phyloP scores from a whole-genome alignment of 2,797 vertebrate genomes.

The Pampus argenteus region DNA sequence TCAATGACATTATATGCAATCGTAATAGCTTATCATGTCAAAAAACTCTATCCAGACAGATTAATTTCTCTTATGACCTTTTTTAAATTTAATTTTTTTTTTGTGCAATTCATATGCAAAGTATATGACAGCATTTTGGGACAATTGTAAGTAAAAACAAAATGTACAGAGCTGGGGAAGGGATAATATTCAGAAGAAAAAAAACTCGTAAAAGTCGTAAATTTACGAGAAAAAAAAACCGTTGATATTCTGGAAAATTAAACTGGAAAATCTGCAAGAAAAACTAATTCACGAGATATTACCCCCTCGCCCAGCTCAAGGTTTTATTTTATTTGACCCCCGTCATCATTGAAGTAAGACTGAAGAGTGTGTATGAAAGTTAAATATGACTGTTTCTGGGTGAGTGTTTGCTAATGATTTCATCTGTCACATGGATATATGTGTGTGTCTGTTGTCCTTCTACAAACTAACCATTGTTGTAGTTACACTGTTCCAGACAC shows the following conservation, averaged over 20 bases:
- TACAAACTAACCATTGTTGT: background rate
- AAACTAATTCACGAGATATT: too few relatives aligned
- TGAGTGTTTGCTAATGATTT: background rate
- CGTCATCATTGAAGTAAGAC: background rate
- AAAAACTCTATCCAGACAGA: background rate
- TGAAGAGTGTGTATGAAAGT: background rate
- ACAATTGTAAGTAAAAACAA: too few relatives aligned
- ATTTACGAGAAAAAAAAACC: too few relatives aligned
- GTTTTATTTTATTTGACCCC: too few relatives aligned
- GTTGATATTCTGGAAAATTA: too few relatives aligned
- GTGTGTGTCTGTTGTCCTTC: background rate
- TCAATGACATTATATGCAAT: slow-evolving; percentile 26
- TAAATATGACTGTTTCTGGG: background rate
- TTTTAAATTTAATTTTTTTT: slow-evolving; percentile 1
- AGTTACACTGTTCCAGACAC: background rate
- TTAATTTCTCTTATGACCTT: slow-evolving; percentile 13
- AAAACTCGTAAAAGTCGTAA: too few relatives aligned
- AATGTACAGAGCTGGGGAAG: too few relatives aligned
- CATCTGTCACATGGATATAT: slow-evolving; percentile 7
- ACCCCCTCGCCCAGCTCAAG: too few relatives aligned
- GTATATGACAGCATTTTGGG: too few relatives aligned
- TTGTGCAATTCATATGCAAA: background rate
- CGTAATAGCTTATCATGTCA: background rate
- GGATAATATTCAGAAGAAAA: too few relatives aligned
- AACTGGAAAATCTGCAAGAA: too few relatives aligned